Evolutionary conservation across 1,140 invertebrate species (phyloP).

Genomic region (Anoplolepis gracilipes): DNA sequence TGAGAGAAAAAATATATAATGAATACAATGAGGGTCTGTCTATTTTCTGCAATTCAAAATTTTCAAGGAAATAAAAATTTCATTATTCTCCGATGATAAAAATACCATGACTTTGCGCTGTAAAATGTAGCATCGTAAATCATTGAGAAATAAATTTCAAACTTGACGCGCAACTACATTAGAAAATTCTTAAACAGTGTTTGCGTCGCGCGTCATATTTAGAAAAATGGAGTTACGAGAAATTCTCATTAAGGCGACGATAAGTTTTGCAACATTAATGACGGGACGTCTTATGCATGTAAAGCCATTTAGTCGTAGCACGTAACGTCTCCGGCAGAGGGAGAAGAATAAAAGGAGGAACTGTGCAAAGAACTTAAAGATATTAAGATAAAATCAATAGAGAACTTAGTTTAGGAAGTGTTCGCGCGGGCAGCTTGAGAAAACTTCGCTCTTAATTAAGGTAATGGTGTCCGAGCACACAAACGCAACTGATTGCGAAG

Average conservation of each 20-base stretch:
- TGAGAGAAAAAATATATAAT: background rate
- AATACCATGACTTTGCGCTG: background rate
- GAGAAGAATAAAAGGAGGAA: conserved; percentile 37
- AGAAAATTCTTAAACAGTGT: conserved; percentile 54
- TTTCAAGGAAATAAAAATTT: conserved; percentile 30
- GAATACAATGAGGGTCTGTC: background rate
- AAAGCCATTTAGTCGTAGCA: conserved; percentile 57
- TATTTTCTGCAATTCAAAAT: background rate
- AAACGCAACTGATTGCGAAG: conserved; percentile 58
- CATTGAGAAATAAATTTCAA: conserved; percentile 14
- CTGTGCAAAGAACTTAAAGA: conserved; percentile 22
- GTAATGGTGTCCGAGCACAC: conserved; percentile 62
- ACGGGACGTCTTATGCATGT: conserved; percentile 55
- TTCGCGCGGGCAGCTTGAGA: conserved; percentile 41
- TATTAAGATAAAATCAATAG: conserved; percentile 60
- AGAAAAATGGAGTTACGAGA: conserved; percentile 54
- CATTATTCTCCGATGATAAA: conserved; percentile 25
- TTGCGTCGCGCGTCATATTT: conserved; percentile 44
- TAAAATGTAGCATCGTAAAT: conserved; percentile 39
- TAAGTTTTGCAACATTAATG: conserved; percentile 59
- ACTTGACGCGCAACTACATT: conserved; percentile 41
- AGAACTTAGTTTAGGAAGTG: conserved; percentile 51
- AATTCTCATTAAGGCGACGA: conserved; percentile 51
- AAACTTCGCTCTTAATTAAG: conserved; percentile 66
- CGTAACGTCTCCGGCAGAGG: conserved; percentile 15